Evolutionary conservation across 2,888 invertebrate genomes (phyloP).

Genomic region (Drosophila nr. perissopoda): DNA sequence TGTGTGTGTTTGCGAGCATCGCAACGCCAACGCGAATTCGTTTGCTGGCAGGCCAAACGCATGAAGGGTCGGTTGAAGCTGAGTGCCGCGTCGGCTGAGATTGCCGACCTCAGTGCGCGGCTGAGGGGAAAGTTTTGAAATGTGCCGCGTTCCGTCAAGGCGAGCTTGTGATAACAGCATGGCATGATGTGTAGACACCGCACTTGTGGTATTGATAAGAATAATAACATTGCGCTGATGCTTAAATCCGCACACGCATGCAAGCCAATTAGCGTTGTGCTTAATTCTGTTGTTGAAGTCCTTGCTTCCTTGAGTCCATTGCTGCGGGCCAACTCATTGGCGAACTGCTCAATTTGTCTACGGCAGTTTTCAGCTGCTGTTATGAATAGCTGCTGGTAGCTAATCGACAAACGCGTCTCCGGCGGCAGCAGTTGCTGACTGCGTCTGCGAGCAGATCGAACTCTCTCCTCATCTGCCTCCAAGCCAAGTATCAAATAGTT

Average conservation of each 20-base stretch:
- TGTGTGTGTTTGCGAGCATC: constrained; percentile 83
- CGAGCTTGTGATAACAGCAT: constrained; percentile 92
- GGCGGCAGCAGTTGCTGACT: constrained; percentile 86
- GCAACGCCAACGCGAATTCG: constrained; percentile 86
- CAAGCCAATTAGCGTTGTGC: constrained; percentile 86
- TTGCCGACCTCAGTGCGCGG: constrained; percentile 83
- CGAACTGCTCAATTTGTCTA: constrained; percentile 84
- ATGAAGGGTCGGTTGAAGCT: constrained; percentile 89
- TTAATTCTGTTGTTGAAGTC: neutral
- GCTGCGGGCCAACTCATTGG: constrained; percentile 78
- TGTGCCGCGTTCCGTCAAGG: constrained; percentile 53
- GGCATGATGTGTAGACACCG: constrained; percentile 89
- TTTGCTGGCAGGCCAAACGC: constrained; percentile 90
- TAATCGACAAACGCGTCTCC: constrained; percentile 86
- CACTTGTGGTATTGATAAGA: constrained; percentile 86
- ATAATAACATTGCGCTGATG: constrained; percentile 88
- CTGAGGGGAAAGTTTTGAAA: constrained; percentile 90
- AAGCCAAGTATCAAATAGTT: constrained; percentile 88
- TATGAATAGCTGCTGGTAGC: constrained; percentile 87
- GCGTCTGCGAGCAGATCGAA: constrained; percentile 87
- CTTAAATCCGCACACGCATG: constrained; percentile 93
- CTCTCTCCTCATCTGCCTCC: constrained; percentile 87
- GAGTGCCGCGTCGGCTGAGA: constrained; percentile 69
- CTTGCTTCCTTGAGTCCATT: constrained; percentile 1
- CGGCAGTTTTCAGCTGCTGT: constrained; percentile 85